phyloP scores from a whole-genome alignment of 1,140 invertebrate species.

The Cryptotermes secundus region DNA sequence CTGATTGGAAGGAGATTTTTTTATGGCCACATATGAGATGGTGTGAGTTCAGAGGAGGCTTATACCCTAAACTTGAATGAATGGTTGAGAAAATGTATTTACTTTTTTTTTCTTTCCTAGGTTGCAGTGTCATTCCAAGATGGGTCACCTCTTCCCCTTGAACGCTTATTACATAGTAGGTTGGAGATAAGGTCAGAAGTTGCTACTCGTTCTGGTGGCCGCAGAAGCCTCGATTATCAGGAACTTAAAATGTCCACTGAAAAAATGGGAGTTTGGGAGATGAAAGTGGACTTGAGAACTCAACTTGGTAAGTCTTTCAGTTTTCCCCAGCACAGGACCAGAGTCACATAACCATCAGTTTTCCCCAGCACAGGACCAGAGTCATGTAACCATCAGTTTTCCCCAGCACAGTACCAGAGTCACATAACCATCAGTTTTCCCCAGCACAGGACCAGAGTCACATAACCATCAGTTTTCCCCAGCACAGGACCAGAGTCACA shows the following conservation, averaged over 20 bases:
- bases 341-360: not conserved
- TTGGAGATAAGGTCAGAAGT: slow-evolving; percentile 42
- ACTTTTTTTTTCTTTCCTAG: slow-evolving; percentile 44
- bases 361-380: too few species aligned
- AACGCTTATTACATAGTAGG: slow-evolving; percentile 57
- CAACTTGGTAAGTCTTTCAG: slow-evolving; percentile 47
- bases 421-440: too few species aligned
- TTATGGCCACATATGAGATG: too few species aligned
- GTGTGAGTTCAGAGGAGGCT: too few species aligned
- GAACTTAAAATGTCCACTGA: slow-evolving; percentile 58
- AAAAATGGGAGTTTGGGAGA: slow-evolving; percentile 68
- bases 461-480: too few species aligned
- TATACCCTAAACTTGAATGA: too few species aligned
- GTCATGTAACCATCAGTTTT: too few species aligned
- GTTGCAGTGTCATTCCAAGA: slow-evolving; percentile 76
- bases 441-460: too few species aligned
- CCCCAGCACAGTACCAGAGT: too few species aligned
- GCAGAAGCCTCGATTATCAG: slow-evolving; percentile 56
- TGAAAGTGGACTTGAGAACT: slow-evolving; percentile 72
- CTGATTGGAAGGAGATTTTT: too few species aligned
- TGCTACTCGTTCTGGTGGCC: slow-evolving; percentile 53
- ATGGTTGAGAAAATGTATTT: too few species aligned
- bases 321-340: not conserved
- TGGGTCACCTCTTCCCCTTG: slow-evolving; percentile 62
- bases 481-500: too few species aligned